Conservation (phyloP, 2,113 vertebrate genomes). For the Pitta sordida region DNA sequence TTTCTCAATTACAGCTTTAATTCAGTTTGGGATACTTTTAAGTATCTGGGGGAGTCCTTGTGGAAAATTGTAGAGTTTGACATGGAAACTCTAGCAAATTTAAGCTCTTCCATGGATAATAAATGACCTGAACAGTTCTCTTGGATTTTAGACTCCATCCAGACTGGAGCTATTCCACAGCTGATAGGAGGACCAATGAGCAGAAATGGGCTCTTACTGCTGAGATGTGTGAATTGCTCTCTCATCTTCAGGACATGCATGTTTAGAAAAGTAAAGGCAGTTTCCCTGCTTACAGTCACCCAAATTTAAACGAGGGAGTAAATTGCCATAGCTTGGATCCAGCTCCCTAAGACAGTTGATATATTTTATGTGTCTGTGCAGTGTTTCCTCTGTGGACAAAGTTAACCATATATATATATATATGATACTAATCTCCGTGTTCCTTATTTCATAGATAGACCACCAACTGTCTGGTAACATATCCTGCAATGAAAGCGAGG, state of each 20-base stretch:
- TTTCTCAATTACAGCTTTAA: conserved; percentile 3
- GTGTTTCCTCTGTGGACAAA: background rate
- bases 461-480: background rate
- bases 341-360: background rate
- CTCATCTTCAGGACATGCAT: background rate
- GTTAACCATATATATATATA: background rate
- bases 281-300: background rate
- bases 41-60: fast-evolving
- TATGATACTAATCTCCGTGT: background rate
- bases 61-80: background rate
- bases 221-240: background rate
- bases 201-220: background rate
- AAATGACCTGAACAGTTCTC: background rate
- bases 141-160: background rate
- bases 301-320: background rate
- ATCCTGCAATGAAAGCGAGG: background rate
- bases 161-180: background rate
- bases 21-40: background rate
- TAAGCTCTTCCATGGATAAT: background rate
- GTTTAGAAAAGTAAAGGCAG: background rate
- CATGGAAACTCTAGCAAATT: background rate
- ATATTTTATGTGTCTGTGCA: background rate
- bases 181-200: background rate
- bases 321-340: background rate
- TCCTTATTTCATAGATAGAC: background rate